Conservation (phyloP, 2,113 vertebrate species). For the Coptodon rendalli region DNA sequence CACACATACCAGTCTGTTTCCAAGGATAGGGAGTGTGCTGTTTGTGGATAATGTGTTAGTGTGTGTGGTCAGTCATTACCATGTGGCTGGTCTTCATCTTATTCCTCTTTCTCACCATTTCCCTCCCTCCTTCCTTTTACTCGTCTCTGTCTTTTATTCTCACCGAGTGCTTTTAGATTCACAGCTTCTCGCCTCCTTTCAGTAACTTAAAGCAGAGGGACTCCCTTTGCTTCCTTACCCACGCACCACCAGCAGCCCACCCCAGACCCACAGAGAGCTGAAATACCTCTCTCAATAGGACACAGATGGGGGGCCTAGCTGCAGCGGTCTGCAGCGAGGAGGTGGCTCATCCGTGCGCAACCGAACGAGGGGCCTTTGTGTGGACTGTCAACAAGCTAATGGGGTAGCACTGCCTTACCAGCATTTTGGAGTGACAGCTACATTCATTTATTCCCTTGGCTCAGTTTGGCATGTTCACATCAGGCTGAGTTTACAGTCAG, state of each 20-base stretch:
- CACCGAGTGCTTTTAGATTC: constrained; percentile 32
- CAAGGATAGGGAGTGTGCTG: constrained; percentile 33
- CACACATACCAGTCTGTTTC: constrained; percentile 34
- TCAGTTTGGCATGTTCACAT: constrained; percentile 13
- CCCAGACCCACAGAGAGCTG: constrained; percentile 13
- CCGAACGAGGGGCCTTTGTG: constrained; percentile 16
- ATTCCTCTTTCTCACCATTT: not conserved
- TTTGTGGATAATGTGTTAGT: constrained; percentile 6
- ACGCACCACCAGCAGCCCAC: not conserved
- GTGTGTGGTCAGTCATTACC: constrained; percentile 4
- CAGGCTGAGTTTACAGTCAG: not conserved
- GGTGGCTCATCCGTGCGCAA: not conserved
- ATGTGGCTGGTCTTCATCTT: constrained; percentile 9
- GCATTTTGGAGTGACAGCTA: not conserved
- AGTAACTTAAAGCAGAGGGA: constrained; percentile 1
- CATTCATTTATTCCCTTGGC: constrained; percentile 32
- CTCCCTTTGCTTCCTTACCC: not conserved
- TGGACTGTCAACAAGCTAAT: constrained; percentile 21
- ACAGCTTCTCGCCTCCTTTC: constrained; percentile 26
- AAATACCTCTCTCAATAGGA: constrained; percentile 46
- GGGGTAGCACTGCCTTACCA: not conserved
- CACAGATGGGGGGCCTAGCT: not conserved
- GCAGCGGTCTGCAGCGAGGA: not conserved
- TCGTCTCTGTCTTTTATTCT: constrained; percentile 34
- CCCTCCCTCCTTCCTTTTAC: constrained; percentile 14